Conservation (phyloP, 2,113 vertebrate genomes). For the Melanostigma gelatinosum region DNA sequence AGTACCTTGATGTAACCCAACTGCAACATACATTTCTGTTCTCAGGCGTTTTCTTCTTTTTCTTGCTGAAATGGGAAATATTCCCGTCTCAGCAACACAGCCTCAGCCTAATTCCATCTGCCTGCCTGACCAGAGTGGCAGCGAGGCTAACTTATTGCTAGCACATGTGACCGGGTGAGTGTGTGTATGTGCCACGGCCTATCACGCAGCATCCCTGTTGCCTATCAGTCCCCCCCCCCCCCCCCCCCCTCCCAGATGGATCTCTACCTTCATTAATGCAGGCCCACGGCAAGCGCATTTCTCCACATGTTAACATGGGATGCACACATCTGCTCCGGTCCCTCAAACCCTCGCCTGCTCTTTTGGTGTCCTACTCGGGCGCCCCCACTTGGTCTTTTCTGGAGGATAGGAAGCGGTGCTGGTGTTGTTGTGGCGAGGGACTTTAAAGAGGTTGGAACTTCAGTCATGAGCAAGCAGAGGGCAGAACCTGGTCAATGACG, state of each 20-base stretch:
- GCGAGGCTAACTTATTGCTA: slow-evolving; percentile 71
- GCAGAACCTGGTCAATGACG: slow-evolving; percentile 73
- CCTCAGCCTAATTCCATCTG: slow-evolving; percentile 49
- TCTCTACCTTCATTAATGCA: slow-evolving; percentile 80
- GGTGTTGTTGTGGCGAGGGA: slow-evolving; percentile 60
- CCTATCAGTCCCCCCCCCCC: slow-evolving; percentile 52
- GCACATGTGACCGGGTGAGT: slow-evolving; percentile 78
- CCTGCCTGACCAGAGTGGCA: slow-evolving; percentile 54
- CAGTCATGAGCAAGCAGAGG: slow-evolving; percentile 66
- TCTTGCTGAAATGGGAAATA: slow-evolving; percentile 5
- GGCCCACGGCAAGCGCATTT: slow-evolving; percentile 64
- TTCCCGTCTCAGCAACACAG: slow-evolving; percentile 15
- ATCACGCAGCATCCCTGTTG: slow-evolving; percentile 51
- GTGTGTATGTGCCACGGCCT: slow-evolving; percentile 57
- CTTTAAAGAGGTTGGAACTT: slow-evolving; percentile 72
- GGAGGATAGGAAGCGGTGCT: slow-evolving; percentile 51
- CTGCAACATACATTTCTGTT: neutral
- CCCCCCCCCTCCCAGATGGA: slow-evolving; percentile 48
- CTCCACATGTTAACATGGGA: slow-evolving; percentile 61
- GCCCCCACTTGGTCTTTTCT: slow-evolving; percentile 33
- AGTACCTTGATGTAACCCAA: neutral
- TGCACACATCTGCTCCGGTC: slow-evolving; percentile 61
- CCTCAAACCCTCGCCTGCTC: slow-evolving; percentile 20
- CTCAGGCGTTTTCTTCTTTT: slow-evolving; percentile 3
- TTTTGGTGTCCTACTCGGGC: slow-evolving; percentile 26